phyloP scores from a whole-genome alignment of 2,797 vertebrate genomes.

The Carapus acus region DNA sequence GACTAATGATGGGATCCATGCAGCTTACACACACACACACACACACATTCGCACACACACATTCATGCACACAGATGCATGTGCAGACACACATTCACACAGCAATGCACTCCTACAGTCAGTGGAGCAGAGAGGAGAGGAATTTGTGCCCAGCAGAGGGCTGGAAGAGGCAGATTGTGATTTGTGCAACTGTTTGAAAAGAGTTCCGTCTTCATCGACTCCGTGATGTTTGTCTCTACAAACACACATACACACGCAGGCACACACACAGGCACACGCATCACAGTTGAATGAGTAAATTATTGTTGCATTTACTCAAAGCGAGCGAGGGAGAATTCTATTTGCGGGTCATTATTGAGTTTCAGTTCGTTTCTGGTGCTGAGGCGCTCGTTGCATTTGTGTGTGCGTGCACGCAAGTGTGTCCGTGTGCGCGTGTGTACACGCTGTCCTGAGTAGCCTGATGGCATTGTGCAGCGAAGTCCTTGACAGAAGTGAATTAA shows the following conservation, averaged over 20 bases:
- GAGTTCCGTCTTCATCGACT: no score
- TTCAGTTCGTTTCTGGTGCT: constrained; percentile 9
- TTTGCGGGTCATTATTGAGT: not conserved
- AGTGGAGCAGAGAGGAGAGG: constrained; percentile 50
- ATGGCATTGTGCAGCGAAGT: constrained; percentile 67
- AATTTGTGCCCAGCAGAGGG: constrained; percentile 59
- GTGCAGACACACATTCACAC: constrained; percentile 26
- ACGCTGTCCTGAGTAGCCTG: constrained; percentile 51
- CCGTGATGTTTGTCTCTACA: no score
- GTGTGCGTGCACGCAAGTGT: constrained; percentile 11
- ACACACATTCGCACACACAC: constrained; percentile 33
- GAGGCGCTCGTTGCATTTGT: constrained; percentile 2
- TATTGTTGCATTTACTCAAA: not conserved
- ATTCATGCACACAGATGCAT: constrained; percentile 42
- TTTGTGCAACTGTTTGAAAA: constrained; percentile 31
- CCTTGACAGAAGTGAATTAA: constrained; percentile 83
- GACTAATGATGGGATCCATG: constrained; percentile 86
- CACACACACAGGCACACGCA: not conserved
- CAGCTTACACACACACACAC: constrained; percentile 65
- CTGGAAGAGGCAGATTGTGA: constrained; percentile 38
- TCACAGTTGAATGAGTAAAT: not conserved
- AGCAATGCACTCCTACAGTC: constrained; percentile 39
- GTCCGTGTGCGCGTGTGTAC: constrained; percentile 16
- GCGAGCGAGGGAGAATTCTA: not conserved
- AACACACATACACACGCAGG: no score